A percentile compares a stretch with the other conserved stretches of the same genome.
phyloP scores from a whole-genome alignment of 2,113 vertebrate species.

The Vanacampus margaritifer region DNA sequence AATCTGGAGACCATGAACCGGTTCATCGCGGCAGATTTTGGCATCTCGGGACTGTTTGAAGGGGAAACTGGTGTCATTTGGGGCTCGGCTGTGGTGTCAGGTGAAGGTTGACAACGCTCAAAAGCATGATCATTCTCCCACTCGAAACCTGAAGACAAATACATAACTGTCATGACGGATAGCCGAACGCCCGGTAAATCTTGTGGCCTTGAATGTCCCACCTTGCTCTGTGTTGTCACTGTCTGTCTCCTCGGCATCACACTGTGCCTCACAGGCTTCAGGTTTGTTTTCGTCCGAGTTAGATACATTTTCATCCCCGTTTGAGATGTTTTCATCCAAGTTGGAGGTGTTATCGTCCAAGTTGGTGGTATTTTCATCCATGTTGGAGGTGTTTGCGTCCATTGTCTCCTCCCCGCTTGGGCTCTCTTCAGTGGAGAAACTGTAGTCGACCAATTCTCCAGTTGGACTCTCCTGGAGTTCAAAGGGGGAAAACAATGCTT shows the following conservation, averaged over 20 bases:
- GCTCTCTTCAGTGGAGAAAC: conserved; percentile 70
- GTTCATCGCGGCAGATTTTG: conserved; percentile 67
- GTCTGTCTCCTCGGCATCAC: conserved; percentile 43
- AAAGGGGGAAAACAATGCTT: background rate
- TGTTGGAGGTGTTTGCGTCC: conserved; percentile 42
- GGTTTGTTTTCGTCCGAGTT: conserved; percentile 36
- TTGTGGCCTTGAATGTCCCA: conserved; percentile 44
- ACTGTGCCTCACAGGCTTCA: conserved; percentile 20
- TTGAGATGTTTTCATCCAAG: conserved; percentile 40
- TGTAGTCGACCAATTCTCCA: conserved; percentile 82
- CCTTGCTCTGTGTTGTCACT: conserved; percentile 69
- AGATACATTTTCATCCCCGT: conserved; percentile 42
- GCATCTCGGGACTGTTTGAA: conserved; percentile 47
- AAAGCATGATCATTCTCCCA: conserved; percentile 73
- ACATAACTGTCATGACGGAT: background rate
- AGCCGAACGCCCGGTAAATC: background rate
- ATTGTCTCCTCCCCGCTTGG: conserved; percentile 41
- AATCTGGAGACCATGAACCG: conserved; percentile 88
- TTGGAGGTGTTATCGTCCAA: conserved; percentile 45
- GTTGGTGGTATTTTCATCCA: conserved; percentile 40
- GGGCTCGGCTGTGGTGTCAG: conserved; percentile 36
- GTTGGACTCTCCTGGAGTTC: conserved; percentile 88
- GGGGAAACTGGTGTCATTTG: conserved; percentile 40
- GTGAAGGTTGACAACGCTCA: conserved; percentile 48
- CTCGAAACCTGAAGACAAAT: conserved; percentile 66